phyloP scores from a whole-genome alignment of 2,113 vertebrate genomes.

The Dascyllus trimaculatus region DNA sequence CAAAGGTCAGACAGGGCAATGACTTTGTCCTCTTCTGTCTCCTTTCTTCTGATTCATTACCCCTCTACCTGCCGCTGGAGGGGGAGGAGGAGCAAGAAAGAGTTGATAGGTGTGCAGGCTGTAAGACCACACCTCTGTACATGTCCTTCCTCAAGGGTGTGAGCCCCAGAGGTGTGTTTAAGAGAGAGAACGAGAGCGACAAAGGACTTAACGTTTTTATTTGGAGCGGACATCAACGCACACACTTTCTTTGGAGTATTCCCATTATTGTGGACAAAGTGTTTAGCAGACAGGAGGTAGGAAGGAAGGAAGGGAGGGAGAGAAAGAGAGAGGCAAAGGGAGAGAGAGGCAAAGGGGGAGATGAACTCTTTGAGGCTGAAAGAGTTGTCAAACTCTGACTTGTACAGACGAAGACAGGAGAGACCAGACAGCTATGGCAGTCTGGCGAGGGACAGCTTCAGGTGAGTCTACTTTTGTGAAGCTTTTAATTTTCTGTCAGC shows the following conservation, averaged over 20 bases:
- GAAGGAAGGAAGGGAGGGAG: conserved; percentile 50
- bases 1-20: conserved; percentile 29
- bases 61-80: conserved; percentile 68
- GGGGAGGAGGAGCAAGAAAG: conserved; percentile 47
- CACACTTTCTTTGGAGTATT: not conserved
- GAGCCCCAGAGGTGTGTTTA: conserved; percentile 84
- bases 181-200: conserved; percentile 53
- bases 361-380: conserved; percentile 94
- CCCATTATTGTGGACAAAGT: conserved; percentile 11
- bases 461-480: conserved; percentile 83
- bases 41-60: conserved; percentile 12
- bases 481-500: not conserved
- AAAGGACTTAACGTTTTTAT: conserved; percentile 31
- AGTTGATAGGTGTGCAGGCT: conserved; percentile 84
- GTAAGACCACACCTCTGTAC: conserved; percentile 84
- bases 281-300: conserved; percentile 20
- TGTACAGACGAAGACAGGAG: conserved; percentile 93
- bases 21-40: not conserved
- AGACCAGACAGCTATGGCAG: conserved; percentile 90
- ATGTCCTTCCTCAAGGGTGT: conserved; percentile 80
- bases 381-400: conserved; percentile 92
- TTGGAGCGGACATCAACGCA: not conserved
- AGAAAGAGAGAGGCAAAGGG: conserved; percentile 8
- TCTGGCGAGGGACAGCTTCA: conserved; percentile 82
- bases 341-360: conserved; percentile 78